Evolutionary conservation across 2,797 vertebrate genomes (phyloP).

Genomic region (Peromyscus melanophrys): DNA sequence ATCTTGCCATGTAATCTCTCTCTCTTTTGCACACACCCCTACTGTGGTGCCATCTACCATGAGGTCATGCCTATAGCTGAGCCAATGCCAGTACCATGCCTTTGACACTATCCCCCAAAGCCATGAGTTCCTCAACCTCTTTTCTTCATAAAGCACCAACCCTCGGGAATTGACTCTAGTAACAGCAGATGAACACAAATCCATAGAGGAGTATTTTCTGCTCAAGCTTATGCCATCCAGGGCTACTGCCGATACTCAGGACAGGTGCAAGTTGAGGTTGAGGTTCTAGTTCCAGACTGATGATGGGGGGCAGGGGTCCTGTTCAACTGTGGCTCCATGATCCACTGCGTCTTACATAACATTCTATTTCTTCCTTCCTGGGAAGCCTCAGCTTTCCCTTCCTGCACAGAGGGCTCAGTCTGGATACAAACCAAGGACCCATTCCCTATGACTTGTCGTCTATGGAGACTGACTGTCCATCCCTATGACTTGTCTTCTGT

Average conservation of each 20-base stretch:
- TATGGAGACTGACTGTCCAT: too few species aligned
- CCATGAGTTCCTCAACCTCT: not conserved
- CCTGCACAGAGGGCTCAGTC: not conserved
- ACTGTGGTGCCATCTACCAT: not conserved
- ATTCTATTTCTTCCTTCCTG: not conserved
- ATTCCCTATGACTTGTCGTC: not conserved
- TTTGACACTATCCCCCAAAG: not conserved
- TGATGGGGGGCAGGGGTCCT: accelerated
- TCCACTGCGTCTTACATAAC: not conserved
- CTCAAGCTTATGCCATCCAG: not conserved
- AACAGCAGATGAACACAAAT: not conserved
- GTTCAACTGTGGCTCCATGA: not conserved
- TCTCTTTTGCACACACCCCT: not conserved
- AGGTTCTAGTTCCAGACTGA: not conserved
- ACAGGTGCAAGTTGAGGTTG: not conserved
- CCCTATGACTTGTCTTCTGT: too few species aligned
- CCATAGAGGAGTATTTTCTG: too few species aligned
- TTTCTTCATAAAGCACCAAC: not conserved
- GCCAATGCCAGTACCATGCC: not conserved
- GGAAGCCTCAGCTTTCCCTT: not conserved
- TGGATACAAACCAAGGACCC: not conserved
- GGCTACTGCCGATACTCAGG: not conserved
- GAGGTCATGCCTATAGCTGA: not conserved
- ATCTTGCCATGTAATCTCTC: not conserved
- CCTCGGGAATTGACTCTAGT: not conserved